Conservation (phyloP, 2,888 invertebrate genomes). For the Leptopilina drosophilae region DNA sequence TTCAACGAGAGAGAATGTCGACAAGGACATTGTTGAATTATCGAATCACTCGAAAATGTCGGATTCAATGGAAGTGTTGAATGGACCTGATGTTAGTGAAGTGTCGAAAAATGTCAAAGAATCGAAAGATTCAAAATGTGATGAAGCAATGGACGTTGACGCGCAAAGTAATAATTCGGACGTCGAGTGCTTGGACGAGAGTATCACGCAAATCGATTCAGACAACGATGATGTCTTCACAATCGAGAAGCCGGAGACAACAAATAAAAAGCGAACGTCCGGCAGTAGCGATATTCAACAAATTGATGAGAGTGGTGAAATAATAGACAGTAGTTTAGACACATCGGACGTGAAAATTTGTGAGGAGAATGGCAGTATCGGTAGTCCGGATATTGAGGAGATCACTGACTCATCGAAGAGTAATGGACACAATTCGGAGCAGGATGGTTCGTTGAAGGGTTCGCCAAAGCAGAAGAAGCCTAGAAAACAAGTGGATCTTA, state of each 20-base stretch:
- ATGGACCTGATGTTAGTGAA: conserved; percentile 79
- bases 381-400: conserved; percentile 74
- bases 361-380: conserved; percentile 74
- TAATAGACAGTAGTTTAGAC: conserved; percentile 63
- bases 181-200: conserved; percentile 73
- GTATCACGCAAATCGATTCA: conserved; percentile 60
- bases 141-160: conserved; percentile 72
- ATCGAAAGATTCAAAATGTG: conserved; percentile 40
- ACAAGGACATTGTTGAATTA: conserved; percentile 50
- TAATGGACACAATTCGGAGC: conserved; percentile 64
- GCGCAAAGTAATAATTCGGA: conserved; percentile 71
- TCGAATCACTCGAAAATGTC: conserved; percentile 58
- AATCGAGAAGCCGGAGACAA: conserved; percentile 16
- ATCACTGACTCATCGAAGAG: conserved; percentile 71
- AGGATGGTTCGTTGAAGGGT: conserved; percentile 61
- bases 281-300: conserved; percentile 54
- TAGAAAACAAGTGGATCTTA: conserved; percentile 70
- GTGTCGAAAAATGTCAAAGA: conserved; percentile 65
- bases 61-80: conserved; percentile 71
- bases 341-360: conserved; percentile 68
- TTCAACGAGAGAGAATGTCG: conserved; percentile 36
- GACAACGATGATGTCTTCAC: conserved; percentile 74
- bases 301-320: conserved; percentile 64
- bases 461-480: conserved; percentile 68
- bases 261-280: background rate